phyloP scores from a whole-genome alignment of 2,113 vertebrate genomes.

The Rhinoderma darwinii region DNA sequence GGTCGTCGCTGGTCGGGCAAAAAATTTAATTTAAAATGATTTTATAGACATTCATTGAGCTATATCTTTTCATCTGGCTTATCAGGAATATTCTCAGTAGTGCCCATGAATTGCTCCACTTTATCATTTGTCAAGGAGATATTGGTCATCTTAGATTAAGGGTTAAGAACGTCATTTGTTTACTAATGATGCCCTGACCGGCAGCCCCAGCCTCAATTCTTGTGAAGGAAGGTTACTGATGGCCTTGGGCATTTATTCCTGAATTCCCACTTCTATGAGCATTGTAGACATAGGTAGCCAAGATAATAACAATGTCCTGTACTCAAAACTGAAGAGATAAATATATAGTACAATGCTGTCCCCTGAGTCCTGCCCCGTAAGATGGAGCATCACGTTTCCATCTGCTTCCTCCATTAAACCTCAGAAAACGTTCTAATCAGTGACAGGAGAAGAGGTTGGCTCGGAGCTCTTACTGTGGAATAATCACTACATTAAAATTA shows the following conservation, averaged over 20 bases:
- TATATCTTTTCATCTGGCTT: not conserved
- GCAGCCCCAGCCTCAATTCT: not conserved
- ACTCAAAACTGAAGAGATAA: not conserved
- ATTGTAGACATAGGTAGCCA: not conserved
- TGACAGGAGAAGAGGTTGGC: not conserved
- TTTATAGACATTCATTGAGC: too few species aligned
- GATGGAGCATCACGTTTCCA: conserved; percentile 4
- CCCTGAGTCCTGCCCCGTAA: not conserved
- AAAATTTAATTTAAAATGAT: too few species aligned
- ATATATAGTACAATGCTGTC: conserved; percentile 12
- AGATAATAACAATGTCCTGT: not conserved
- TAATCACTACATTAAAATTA: too few species aligned
- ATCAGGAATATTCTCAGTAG: conserved; percentile 3
- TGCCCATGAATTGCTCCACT: not conserved
- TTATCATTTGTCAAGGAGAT: not conserved
- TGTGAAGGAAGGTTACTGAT: not conserved
- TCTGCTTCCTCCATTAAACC: not conserved
- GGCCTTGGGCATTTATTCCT: not conserved
- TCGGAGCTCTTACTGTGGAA: not conserved
- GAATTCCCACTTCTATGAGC: not conserved
- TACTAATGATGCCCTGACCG: not conserved
- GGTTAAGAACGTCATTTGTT: not conserved
- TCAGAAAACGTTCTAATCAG: not conserved
- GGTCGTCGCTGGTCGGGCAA: too few species aligned
- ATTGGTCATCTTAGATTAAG: not conserved